Evolutionary conservation across 2,888 invertebrate genomes (phyloP).

Genomic region (Dynastes tityus): DNA sequence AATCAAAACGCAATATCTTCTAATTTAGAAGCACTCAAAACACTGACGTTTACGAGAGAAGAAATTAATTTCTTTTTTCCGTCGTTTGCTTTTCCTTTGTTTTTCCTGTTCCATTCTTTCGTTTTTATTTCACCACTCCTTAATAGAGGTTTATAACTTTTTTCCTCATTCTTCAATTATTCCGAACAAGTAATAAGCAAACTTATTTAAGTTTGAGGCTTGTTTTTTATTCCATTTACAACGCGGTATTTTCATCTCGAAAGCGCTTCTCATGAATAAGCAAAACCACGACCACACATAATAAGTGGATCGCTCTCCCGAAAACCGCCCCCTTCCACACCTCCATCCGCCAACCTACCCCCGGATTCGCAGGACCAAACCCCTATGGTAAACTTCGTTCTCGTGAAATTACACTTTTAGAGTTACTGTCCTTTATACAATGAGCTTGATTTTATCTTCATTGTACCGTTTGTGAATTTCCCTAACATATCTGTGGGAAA

Average conservation of each 20-base stretch:
- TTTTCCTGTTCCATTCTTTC: conserved; percentile 34
- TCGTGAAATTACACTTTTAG: conserved; percentile 65
- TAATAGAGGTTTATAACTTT: conserved; percentile 52
- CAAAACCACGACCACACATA: conserved; percentile 63
- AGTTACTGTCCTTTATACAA: conserved; percentile 61
- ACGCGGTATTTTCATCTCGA: conserved; percentile 68
- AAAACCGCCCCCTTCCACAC: conserved; percentile 58
- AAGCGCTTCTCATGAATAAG: conserved; percentile 70
- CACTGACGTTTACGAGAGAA: not conserved
- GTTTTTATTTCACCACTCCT: not conserved
- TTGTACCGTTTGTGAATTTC: conserved; percentile 60
- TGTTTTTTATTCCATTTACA: conserved; percentile 68
- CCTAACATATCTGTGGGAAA: conserved; percentile 19
- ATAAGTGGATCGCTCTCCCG: conserved; percentile 30
- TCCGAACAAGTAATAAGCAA: conserved; percentile 67
- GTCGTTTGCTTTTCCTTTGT: conserved; percentile 22
- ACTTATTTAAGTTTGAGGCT: conserved; percentile 66
- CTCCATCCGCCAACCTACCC: conserved; percentile 47
- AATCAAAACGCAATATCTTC: not conserved
- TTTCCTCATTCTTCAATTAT: conserved; percentile 61
- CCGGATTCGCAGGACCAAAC: conserved; percentile 52
- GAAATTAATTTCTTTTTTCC: conserved; percentile 18
- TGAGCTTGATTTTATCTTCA: conserved; percentile 64
- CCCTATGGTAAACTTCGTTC: conserved; percentile 65
- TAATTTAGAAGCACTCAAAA: conserved; percentile 5